Conservation (phyloP, 2,113 vertebrate species). For the Gyps fulvus region DNA sequence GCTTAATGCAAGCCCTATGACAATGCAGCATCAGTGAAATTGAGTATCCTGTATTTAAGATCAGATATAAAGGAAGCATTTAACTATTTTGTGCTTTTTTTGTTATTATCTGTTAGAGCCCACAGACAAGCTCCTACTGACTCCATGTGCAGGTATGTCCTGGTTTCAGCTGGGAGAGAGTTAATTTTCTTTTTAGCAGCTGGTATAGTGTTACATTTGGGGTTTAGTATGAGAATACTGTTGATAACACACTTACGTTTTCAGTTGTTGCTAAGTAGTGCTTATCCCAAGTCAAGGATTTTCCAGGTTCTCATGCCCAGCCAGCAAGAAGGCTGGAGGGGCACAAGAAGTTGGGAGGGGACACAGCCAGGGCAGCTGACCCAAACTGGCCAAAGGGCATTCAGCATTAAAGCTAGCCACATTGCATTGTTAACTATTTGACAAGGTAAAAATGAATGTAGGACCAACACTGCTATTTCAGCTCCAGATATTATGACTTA, state of each 20-base stretch:
- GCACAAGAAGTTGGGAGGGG: no score
- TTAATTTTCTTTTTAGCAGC: no score
- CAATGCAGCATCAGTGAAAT: neutral
- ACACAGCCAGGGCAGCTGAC: no score
- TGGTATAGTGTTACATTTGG: no score
- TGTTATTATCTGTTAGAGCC: neutral
- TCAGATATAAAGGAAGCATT: neutral
- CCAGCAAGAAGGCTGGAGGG: no score
- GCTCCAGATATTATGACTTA: neutral
- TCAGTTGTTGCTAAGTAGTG: no score
- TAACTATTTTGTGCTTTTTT: neutral
- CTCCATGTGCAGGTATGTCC: neutral
- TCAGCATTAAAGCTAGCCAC: neutral
- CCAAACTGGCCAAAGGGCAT: no score
- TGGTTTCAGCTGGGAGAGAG: no score
- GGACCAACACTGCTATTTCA: neutral
- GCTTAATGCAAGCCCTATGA: neutral
- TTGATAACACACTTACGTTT: no score
- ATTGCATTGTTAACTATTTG: accelerated
- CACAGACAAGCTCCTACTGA: neutral
- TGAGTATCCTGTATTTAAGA: neutral
- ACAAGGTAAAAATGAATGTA: neutral
- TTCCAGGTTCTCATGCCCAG: no score
- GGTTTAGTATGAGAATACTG: no score
- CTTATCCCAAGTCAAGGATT: no score